Base-by-base conservation (phyloP, 1,140 invertebrate species). In the Bombus affinis region DNA sequence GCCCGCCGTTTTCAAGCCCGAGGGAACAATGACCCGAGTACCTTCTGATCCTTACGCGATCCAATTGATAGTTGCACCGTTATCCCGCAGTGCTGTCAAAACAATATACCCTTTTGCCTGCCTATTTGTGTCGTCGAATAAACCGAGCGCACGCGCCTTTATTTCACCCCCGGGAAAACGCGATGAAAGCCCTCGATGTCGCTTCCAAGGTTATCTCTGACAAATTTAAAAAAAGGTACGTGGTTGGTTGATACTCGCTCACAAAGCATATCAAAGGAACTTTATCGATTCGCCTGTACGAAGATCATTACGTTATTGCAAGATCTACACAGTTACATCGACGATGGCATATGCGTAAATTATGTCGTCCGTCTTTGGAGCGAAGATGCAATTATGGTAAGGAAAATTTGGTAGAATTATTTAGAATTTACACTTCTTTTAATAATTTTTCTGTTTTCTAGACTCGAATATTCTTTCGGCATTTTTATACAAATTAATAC, bases 21-120 rank as follows among this genome's bases (percentile, higher is more conserved):
- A 9, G 62, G 82, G 82, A 83, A 83, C 82, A 70, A 83, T 70
- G 76, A 78, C 47, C 47, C 22, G 82, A 35, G 62, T 68, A 59
- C 75, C 76, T 83, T 59, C 65, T 70, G 82, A 83, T 78, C 82
- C 75, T 83, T 83, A 83, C 82, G 37, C 75, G 74, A 68, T 83
- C 42, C 74, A 83, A 83, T 83, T 83, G 82, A 42, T 71, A 37
- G 82, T 71, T 42, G 47, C 65, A 22, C n/a, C 22, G 72, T 32
- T 78, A 77, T 70, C 75, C 75, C n/a, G 37, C 47, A 65, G n/a
- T 35, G 28, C 74, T 78, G 82, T 78, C 82, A 53, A 71, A 83
- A 83, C 82, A 83, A 78, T 78, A 77, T 28, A 18, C 82, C 65
- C 47, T 42, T 78, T 59, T 32, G 35, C 35, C 57, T 8, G 37